Evolutionary conservation across 2,113 vertebrate genomes (phyloP).

Genomic region (Platycercus adscitus): DNA sequence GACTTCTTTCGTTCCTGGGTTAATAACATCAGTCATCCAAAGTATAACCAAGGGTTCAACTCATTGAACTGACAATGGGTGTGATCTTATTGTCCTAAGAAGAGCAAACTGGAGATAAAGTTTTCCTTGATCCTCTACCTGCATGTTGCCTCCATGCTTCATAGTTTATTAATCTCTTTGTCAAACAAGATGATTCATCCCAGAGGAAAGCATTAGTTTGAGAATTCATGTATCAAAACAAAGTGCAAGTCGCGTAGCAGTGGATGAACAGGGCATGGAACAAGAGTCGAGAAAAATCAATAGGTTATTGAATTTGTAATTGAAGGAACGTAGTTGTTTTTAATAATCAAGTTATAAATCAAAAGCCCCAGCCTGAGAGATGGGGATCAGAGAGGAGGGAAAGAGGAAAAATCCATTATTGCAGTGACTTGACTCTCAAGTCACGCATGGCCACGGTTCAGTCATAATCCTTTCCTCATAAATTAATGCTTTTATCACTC

Average conservation of each 20-base stretch:
- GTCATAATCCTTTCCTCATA: neutral
- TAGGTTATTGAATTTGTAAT: constrained; percentile 52
- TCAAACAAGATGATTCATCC: neutral
- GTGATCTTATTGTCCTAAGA: neutral
- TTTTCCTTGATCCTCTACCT: neutral
- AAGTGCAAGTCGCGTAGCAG: neutral
- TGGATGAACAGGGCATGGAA: neutral
- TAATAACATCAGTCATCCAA: neutral
- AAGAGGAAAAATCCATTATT: constrained; percentile 24
- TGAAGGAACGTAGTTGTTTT: constrained; percentile 39
- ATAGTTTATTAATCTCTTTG: neutral
- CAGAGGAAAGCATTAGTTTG: neutral
- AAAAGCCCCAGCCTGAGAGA: neutral
- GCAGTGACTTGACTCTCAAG: neutral
- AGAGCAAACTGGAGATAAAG: neutral
- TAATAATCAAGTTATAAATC: constrained; percentile 31
- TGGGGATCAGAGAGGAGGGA: neutral
- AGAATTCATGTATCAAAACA: neutral
- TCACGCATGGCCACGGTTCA: neutral
- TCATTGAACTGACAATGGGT: neutral
- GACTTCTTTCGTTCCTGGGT: neutral
- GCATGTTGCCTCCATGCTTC: neutral
- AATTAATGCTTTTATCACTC: constrained; percentile 15
- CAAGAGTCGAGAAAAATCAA: neutral
- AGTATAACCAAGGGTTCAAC: neutral